Evolutionary conservation across 2,888 invertebrate species (phyloP), one percentile per base, ranked within the genome.

Genomic region (Andrena trimmerana): DNA sequence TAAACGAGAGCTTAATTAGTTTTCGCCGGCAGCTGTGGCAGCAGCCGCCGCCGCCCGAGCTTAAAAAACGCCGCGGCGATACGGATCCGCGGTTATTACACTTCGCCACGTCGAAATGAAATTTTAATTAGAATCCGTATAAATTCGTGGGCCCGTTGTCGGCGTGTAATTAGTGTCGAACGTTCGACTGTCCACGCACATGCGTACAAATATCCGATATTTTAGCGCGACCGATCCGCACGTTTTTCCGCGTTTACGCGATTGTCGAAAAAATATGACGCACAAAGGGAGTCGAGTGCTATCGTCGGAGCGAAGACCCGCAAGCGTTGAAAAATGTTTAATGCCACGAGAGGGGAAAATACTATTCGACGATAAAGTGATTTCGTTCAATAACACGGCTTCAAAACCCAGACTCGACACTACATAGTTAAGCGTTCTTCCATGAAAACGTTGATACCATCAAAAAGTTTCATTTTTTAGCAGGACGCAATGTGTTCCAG

Each of bases 1-100:
- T 77, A 87, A 87, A 85, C 78, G 86, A 86, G 86, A 89, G 89
- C 84, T 88, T 88, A 88, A 88, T 88, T 88, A 88, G 89, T 88
- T 89, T 84, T 84, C 84, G 87, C 71, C 86, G 85, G 81, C 87
- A 88, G 88, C 87, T 88, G 88, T 82, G 77, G 81, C 80, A 67
- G 81, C 67, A 66, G 69, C 68, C 72, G 73, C 66, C 62, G 63
- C 48, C 59, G 16, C 42, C 42, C 16, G 13, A 24, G 83, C 60
- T 81, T 85, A 87, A 87, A 85, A 88, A 85, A 83, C 78, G 59
- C 75, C 79, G 54, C 60, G 75, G 60, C 70, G 78, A 85, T 85
- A 86, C 81, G 57, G 70, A 84, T 86, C 75, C 86, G 76, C 79
- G 83, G 74, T 80, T 86, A 82, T 86, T 84, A 80, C 83, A 83